Base-by-base conservation (phyloP, 1,140 invertebrate species). In the Apis mellifera region DNA sequence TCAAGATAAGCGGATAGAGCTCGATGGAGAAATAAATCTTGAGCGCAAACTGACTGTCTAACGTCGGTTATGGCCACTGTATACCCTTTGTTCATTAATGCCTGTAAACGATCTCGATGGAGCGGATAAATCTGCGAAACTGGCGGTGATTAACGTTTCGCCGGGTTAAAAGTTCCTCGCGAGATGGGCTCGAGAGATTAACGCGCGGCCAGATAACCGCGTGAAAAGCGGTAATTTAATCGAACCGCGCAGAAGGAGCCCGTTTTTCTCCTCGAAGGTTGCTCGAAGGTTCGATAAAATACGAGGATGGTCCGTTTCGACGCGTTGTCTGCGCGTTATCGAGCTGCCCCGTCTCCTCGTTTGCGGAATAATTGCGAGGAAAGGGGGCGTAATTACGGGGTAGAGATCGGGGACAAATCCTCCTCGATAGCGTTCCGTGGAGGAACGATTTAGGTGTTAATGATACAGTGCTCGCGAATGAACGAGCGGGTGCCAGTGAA, bases 141-240 rank as follows among this genome's bases (percentile, higher is more conserved):
- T 15, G 68, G 7, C 64, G 21, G 26, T 76, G 80, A 83, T 86
- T 86, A 79, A 72, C 54, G 64, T 70, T 26, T 48, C 9, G 54
- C 15, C 50, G 48, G 42, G 59, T 79, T 62, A 74, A 82, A 73
- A 59, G 17, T 26, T 19, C 42, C 59, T 60, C 42, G 80, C 60
- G 70, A 70, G 78, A 82, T 72, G 82, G 82, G 78, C 64, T 78
- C 52, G 59, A 23, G 48, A 73, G 78, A 86, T 86, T 82, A 78
- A 66, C 23, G 70, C 32, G 32, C 52, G 32, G 50, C 19, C 59
- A 52, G 72, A 85, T 82, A 84, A 84, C 59, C 59, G 57, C 54
- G 17, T 32, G n/a, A 13, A n/a, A 69, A 70, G 55, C 73, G 60
- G 60, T 82, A 78, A 86, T 78, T 86, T 86, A 85, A 86, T 86